Conservation (phyloP, 2,113 vertebrate genomes). For the Ibidorhyncha struthersii region DNA sequence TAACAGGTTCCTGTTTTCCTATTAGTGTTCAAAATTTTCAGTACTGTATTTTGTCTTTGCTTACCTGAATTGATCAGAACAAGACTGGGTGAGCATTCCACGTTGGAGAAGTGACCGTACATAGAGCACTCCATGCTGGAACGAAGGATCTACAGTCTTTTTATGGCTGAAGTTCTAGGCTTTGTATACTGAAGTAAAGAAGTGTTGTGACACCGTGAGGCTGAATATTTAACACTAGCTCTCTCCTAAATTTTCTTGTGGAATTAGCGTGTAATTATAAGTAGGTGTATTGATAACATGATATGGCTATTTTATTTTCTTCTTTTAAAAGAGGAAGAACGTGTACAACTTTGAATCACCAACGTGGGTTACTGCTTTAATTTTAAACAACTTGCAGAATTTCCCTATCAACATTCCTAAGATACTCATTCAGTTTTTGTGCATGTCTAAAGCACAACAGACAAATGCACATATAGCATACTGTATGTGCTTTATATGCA, state of each 20-base stretch:
- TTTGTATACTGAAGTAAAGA: conserved; percentile 54
- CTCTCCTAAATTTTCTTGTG: conserved; percentile 56
- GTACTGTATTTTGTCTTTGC: neutral
- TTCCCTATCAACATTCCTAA: conserved; percentile 59
- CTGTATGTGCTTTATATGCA: conserved; percentile 59
- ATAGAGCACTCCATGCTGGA: conserved; percentile 61
- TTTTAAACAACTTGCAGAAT: conserved; percentile 73
- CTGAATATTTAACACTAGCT: conserved; percentile 68
- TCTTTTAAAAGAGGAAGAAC: conserved; percentile 62
- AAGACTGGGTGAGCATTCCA: conserved; percentile 77
- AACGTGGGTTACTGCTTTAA: conserved; percentile 76
- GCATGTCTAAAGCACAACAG: conserved; percentile 59
- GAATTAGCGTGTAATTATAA: conserved; percentile 65
- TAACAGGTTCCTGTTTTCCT: neutral
- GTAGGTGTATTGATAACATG: conserved; percentile 69
- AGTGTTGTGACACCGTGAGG: conserved; percentile 32
- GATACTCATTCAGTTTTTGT: conserved; percentile 54
- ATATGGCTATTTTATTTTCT: conserved; percentile 75
- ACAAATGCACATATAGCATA: conserved; percentile 51
- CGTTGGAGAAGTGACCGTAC: conserved; percentile 19
- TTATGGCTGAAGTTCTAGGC: conserved; percentile 33
- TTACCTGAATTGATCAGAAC: conserved; percentile 52
- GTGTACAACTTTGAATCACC: conserved; percentile 58
- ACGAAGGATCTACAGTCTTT: conserved; percentile 70
- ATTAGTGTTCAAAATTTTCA: neutral